Conservation (phyloP, 2,113 vertebrate species). For the Podarcis muralis region DNA sequence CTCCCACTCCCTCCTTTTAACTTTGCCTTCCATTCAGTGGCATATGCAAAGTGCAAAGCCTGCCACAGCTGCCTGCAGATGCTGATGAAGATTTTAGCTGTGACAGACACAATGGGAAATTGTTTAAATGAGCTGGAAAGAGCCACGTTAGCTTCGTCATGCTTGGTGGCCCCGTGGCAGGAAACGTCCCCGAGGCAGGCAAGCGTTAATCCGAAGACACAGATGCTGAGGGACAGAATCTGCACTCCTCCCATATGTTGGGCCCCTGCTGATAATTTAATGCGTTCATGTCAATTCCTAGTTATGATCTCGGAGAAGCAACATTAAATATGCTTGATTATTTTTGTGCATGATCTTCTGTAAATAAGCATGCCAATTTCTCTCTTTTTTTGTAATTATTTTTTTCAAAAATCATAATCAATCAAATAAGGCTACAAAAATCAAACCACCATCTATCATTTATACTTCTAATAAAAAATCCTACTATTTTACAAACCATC, state of each 20-base stretch:
- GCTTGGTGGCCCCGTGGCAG: background rate
- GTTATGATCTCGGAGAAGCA: background rate
- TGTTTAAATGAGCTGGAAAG: background rate
- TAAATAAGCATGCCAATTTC: background rate
- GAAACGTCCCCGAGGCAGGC: background rate
- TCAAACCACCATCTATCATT: too few species aligned
- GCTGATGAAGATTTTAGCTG: background rate
- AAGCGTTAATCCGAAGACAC: background rate
- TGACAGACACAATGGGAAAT: background rate
- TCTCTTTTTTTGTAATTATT: too few species aligned
- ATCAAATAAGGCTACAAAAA: too few species aligned
- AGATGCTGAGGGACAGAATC: background rate
- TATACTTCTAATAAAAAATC: too few species aligned
- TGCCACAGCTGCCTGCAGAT: background rate
- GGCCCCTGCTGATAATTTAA: background rate
- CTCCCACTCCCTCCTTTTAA: background rate
- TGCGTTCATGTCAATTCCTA: background rate
- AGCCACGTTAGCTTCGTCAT: background rate
- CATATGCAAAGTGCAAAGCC: background rate
- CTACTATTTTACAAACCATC: too few species aligned
- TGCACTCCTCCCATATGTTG: background rate
- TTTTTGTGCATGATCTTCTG: background rate
- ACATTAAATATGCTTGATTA: background rate
- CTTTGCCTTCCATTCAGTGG: background rate
- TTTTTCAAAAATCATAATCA: too few species aligned